Percentiles rank a stretch among this genome's conserved stretches.
Evolutionary conservation across 1,140 invertebrate genomes (phyloP).

Genomic region (Lordiphosa stackelbergi): DNA sequence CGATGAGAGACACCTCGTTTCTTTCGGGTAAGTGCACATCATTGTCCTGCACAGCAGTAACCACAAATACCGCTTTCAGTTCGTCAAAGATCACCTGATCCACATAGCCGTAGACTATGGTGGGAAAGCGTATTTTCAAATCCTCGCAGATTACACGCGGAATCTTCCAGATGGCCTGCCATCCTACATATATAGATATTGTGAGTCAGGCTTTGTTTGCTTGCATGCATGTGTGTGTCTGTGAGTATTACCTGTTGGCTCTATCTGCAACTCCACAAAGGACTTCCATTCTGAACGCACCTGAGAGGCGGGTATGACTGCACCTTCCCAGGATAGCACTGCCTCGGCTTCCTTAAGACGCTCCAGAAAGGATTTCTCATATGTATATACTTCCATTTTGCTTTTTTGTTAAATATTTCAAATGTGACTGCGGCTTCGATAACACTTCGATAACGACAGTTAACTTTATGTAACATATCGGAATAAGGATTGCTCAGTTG

Average conservation of each 20-base stretch:
- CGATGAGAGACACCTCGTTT: constrained; percentile 79
- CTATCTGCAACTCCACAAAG: constrained; percentile 80
- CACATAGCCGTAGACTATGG: constrained; percentile 80
- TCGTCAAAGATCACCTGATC: constrained; percentile 78
- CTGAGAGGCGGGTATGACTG: constrained; percentile 78
- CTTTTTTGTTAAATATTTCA: constrained; percentile 30
- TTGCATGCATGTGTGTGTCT: constrained; percentile 10
- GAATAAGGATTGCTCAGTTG: no score
- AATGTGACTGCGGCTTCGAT: constrained; percentile 33
- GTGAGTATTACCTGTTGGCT: constrained; percentile 77
- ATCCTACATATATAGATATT: constrained; percentile 71
- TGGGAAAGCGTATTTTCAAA: constrained; percentile 80
- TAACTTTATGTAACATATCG: no score
- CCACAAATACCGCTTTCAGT: constrained; percentile 78
- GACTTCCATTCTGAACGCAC: constrained; percentile 80
- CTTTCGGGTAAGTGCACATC: constrained; percentile 79
- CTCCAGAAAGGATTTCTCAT: constrained; percentile 80
- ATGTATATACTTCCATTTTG: constrained; percentile 79
- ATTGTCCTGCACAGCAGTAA: constrained; percentile 80
- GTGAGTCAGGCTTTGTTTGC: constrained; percentile 5
- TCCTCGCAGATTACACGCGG: constrained; percentile 80
- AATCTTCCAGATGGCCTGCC: constrained; percentile 83
- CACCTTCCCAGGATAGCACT: constrained; percentile 77
- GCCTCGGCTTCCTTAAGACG: constrained; percentile 79
- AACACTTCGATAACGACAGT: background rate